Evolutionary conservation across 2,113 vertebrate species (phyloP).

Genomic region (Psilopogon haemacephalus): DNA sequence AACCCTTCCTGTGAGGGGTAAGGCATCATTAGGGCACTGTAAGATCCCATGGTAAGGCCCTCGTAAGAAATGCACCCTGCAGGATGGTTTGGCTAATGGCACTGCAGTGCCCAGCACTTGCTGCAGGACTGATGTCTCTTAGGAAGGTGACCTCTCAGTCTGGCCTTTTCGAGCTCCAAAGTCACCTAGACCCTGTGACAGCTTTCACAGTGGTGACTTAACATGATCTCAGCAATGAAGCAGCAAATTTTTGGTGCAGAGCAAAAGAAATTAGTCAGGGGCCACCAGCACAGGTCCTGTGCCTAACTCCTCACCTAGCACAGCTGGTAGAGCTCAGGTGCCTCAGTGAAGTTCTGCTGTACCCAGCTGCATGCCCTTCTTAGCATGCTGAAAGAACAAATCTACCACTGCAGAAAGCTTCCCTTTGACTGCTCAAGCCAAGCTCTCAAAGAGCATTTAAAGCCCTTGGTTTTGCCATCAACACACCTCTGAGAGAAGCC

Average conservation of each 20-base stretch:
- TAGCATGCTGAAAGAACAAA: background rate
- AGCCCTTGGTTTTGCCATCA: background rate
- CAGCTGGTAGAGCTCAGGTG: background rate
- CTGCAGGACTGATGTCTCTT: background rate
- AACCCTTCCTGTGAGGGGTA: background rate
- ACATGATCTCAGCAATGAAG: background rate
- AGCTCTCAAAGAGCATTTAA: background rate
- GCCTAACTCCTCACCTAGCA: background rate
- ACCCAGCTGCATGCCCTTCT: background rate
- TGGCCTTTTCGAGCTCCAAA: background rate
- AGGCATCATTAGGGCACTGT: background rate
- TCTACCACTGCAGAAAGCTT: background rate
- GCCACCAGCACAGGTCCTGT: background rate
- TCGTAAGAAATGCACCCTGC: background rate
- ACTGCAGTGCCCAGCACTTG: background rate
- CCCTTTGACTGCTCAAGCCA: background rate
- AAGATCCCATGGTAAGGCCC: background rate
- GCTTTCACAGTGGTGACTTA: background rate
- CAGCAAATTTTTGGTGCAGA: background rate
- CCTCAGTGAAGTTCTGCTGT: background rate
- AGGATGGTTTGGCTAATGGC: background rate
- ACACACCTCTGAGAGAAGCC: background rate
- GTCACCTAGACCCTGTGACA: background rate
- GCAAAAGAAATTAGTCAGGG: background rate
- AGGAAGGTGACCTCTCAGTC: background rate